A percentile compares a stretch with the other conserved stretches of the same genome.
phyloP scores from a whole-genome alignment of 2,113 vertebrate species.

The Baryphthengus martii region DNA sequence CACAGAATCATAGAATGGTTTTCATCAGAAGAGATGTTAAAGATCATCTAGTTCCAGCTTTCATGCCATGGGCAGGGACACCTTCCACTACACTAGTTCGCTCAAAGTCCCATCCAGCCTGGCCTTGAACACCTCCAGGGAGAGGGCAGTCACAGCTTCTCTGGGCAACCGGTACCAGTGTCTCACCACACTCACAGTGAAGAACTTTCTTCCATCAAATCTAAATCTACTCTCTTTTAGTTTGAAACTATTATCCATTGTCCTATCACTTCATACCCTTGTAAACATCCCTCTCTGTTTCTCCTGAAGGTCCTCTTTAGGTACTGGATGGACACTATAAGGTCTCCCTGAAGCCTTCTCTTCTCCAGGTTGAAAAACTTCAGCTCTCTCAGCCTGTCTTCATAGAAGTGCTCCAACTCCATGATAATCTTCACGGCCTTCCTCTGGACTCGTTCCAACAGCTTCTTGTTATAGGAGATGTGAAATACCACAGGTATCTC shows the following conservation, averaged over 20 bases:
- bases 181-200: not conserved
- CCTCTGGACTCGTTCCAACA: not conserved
- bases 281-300: not conserved
- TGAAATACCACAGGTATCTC: constrained; percentile 46
- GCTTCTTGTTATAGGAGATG: constrained; percentile 25
- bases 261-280: not conserved
- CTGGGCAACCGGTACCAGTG: rapidly evolving
- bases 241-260: not conserved
- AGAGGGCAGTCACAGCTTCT: not conserved
- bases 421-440: not conserved
- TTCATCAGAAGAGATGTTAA: not conserved
- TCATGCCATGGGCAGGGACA: not conserved
- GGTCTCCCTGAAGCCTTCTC: rapidly evolving
- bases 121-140: not conserved
- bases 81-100: not conserved
- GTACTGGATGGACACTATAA: not conserved
- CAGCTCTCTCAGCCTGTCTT: not conserved
- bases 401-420: not conserved
- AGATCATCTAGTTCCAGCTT: not conserved
- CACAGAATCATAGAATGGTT: not conserved
- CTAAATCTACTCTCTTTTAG: not conserved
- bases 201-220: not conserved
- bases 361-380: not conserved
- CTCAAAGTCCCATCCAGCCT: not conserved
- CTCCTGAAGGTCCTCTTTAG: not conserved